A percentile compares a stretch with the other conserved stretches of the same genome.
Evolutionary conservation across 2,888 invertebrate genomes (phyloP).

Genomic region (Trachelus iudaicus): DNA sequence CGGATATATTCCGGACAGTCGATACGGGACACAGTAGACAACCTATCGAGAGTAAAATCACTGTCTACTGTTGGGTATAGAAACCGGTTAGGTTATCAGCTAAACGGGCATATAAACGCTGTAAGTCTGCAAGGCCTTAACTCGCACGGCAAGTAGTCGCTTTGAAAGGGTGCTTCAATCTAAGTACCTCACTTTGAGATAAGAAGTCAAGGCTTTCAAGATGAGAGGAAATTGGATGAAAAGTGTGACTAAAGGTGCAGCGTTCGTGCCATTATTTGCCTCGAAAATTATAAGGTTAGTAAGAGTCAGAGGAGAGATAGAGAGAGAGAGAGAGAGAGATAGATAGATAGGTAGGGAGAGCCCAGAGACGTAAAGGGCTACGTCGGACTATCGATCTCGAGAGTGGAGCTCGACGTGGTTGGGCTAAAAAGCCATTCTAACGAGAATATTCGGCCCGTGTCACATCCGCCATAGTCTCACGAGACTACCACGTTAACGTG

Average conservation of each 20-base stretch:
- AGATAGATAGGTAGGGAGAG: slow-evolving; percentile 4
- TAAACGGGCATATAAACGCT: not conserved
- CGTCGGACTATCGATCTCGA: not conserved
- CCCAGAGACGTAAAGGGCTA: slow-evolving; percentile 14
- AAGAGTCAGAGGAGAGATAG: not conserved
- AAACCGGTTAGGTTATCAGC: not conserved
- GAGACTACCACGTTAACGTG: not conserved
- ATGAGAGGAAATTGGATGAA: slow-evolving; percentile 40
- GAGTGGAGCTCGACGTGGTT: not conserved
- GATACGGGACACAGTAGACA: not conserved
- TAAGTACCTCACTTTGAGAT: slow-evolving; percentile 25
- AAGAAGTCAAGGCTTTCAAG: slow-evolving; percentile 20
- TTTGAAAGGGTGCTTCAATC: slow-evolving; percentile 30
- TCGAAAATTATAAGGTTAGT: not conserved
- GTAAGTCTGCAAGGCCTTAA: not conserved
- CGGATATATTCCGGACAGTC: not conserved
- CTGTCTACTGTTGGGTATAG: not conserved
- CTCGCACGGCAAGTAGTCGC: not conserved
- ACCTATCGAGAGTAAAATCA: not conserved
- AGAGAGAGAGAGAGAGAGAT: not conserved
- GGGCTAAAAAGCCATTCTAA: not conserved
- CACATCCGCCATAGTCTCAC: not conserved
- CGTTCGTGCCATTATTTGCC: not conserved
- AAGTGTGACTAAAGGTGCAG: slow-evolving; percentile 15
- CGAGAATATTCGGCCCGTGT: not conserved